Base-by-base conservation (phyloP, 2,113 vertebrate species). In the Bufo gargarizans region DNA sequence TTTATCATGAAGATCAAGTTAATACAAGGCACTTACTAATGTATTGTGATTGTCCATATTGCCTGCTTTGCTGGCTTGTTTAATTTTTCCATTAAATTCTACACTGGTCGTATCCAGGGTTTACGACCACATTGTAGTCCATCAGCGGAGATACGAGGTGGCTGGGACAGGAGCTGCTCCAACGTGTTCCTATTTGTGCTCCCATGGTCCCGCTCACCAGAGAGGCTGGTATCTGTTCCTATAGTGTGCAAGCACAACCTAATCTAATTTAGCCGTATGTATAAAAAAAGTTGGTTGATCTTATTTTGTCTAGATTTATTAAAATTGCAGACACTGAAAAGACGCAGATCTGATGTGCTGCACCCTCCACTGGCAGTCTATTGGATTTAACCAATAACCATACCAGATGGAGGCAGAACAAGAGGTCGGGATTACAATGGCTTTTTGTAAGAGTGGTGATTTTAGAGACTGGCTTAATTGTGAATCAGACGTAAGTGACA, bases 371-470 rank as follows among this genome's bases (percentile, higher is more conserved):
- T 88, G 86, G 61, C 86, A 88, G 86, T 47, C 7, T n/a, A 49
- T 82, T 88, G 78, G 53, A 88, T 82, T 82, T 88, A 82, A 72
- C 9, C 86, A 82, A 88, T 87, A 50, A 80, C 56, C 22, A 43
- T 82, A 56, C 86, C 86, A 87, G 86, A 81, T 87, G 77, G 61
- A 58, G 50, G 33, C 6, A 50, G 19, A 47, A 45, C n/a, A 20
- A 67, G 10, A n/a, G 49, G 50, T 2, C 49, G 9, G 77, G n/a
- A 59, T 74, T 82, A 82, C 67, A 82, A 81, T 53, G 49, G 65
- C 22, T 77, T 63, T 79, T 56, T 56, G 55, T n/a, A 59, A 47
- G 67, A 50, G n/a, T 43, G 69, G 17, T 76, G 53, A 59, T 86
- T 86, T 61, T 49, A 63, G 33, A 77, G 43, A 59, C 72, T 77